These are phyloP conservation scores for Elegia similella DNA, from an alignment of 2,888 invertebrate species.

Conservation along the genomic window DNA sequence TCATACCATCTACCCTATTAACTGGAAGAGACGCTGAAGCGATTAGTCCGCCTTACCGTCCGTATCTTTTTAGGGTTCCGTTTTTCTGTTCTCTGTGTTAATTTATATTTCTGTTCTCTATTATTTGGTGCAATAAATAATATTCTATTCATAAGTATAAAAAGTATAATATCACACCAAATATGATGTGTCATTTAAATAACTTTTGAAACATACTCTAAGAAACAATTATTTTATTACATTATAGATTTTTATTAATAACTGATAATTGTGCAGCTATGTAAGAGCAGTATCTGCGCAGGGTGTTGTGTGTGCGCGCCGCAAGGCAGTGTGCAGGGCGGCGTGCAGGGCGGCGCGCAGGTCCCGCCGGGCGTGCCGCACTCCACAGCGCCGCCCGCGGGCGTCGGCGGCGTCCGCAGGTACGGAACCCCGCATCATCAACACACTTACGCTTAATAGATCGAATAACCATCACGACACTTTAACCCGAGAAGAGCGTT, in stretches of 20 bases:
- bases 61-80: too few species aligned
- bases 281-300: conserved; percentile 37
- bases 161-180: too few species aligned
- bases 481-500: neutral
- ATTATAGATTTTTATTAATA: neutral
- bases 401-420: conserved; percentile 83
- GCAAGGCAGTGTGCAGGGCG: conserved; percentile 82
- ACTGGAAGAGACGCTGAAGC: too few species aligned
- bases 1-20: too few species aligned
- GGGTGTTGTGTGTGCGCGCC: conserved; percentile 81
- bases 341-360: conserved; percentile 76
- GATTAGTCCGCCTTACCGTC: too few species aligned
- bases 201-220: too few species aligned
- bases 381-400: conserved; percentile 76
- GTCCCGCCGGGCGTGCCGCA: conserved; percentile 75
- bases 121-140: too few species aligned
- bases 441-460: conserved; percentile 3
- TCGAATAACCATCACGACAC: neutral
- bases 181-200: too few species aligned
- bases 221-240: neutral
- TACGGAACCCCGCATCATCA: conserved; percentile 37
- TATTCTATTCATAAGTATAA: too few species aligned
- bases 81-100: too few species aligned
- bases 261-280: neutral
- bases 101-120: too few species aligned